Base-by-base conservation (phyloP, 2,888 invertebrate species). In the Aporophyla nigra region DNA sequence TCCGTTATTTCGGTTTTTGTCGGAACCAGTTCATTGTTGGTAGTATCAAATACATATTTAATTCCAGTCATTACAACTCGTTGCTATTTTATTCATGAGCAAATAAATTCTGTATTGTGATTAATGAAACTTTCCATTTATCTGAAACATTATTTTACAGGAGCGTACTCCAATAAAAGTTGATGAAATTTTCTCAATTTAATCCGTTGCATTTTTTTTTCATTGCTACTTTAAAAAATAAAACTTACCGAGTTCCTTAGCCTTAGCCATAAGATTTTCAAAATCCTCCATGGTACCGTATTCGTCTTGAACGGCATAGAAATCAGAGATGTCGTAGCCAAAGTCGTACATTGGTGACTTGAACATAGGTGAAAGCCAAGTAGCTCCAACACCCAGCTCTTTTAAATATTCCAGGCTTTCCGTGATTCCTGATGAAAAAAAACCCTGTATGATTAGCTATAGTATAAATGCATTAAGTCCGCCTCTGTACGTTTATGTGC, bases 321-420 rank as follows among this genome's bases (percentile, higher is more conserved):
- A 98, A 93, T 98, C 97, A 0, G 98, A 95, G 69, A 98, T 98
- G 87, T 98, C 98, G 86, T 98, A 98, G 2, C 98, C 98, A 91
- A 98, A 98, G 90, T 98, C 98, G 24, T 97, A 97, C 98, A 98
- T 98, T 0, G 98, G 98, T 0, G 98, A 98, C 76, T 97, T 96
- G 83, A 95, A 97, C 76, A 98, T 98, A 0, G 98, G 98, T 65
- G 98, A 98, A 1, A 98, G 91, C 98, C 98, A 98, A 16, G 98
- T 97, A 7, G 98, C 97, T 12, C 97, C 97, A 24, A 98, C 95
- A 7, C 98, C 98, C 1, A 98, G 91, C 49, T 98, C 97, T 69
- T 97, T 97, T 68, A 98, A 93, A 86, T 98, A 97, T 77, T 97
- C 96, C 53, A 98, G 90, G 87, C 96, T 97, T 12, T 97, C 96